Evolutionary conservation across 2,797 vertebrate species (phyloP).

Genomic region (Peromyscus eremicus): DNA sequence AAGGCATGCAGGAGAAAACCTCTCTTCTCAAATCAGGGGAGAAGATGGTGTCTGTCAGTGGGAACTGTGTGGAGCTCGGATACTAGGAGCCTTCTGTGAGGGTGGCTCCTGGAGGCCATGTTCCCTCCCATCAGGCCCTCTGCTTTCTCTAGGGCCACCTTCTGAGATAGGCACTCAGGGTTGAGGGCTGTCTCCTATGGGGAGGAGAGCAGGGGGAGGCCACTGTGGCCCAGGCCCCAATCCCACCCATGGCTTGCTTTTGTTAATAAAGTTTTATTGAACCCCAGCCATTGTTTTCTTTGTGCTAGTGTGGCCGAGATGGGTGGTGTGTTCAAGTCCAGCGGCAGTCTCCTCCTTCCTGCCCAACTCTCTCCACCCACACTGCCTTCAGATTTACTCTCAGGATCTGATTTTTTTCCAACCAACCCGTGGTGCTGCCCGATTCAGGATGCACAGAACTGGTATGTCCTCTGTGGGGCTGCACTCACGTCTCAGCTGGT

Average conservation of each 20-base stretch:
- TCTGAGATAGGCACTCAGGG: not conserved
- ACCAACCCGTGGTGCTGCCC: not conserved
- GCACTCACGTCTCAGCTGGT: not conserved
- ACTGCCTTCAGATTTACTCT: not conserved
- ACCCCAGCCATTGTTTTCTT: not conserved
- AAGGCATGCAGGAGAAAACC: not conserved
- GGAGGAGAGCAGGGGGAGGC: not conserved
- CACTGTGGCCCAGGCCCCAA: not conserved
- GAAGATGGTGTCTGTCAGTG: not conserved
- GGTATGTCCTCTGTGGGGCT: not conserved
- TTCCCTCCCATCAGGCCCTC: too few relatives aligned
- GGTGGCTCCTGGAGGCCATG: not conserved
- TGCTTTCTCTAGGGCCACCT: not conserved
- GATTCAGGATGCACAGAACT: not conserved
- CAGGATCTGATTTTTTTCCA: not conserved
- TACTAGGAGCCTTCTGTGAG: not conserved
- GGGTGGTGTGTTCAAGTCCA: not conserved
- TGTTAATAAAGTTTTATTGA: not conserved
- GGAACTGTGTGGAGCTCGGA: accelerated
- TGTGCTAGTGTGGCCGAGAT: not conserved
- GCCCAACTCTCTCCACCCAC: too few relatives aligned
- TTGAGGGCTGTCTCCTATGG: not conserved
- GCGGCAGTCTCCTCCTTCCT: not conserved
- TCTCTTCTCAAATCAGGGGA: not conserved
- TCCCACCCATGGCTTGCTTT: not conserved